Conservation (phyloP, 1,140 invertebrate species). For the Plutomurus gul region DNA sequence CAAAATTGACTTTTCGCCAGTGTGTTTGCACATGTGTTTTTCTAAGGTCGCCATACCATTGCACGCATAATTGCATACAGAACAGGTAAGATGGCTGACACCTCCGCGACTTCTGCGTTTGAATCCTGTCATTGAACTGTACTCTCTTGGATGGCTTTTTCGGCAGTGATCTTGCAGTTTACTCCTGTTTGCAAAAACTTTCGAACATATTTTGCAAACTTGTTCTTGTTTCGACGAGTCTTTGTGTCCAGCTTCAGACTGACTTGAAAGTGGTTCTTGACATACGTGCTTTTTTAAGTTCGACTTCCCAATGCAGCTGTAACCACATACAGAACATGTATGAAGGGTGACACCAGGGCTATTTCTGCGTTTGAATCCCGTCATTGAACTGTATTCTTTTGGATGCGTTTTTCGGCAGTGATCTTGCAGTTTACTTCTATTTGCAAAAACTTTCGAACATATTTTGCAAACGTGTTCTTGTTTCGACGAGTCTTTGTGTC, state of each 20-base stretch:
- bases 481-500: no score
- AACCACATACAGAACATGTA: no score
- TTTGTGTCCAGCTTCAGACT: no score
- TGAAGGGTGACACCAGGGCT: no score
- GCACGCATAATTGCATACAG: neutral
- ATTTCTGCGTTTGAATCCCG: no score
- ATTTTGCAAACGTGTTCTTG: neutral
- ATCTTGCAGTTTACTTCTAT: neutral
- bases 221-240: no score
- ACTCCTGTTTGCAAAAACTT: neutral
- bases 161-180: neutral
- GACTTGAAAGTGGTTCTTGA: no score
- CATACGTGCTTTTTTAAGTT: no score
- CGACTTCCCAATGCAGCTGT: no score
- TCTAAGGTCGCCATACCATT: neutral
- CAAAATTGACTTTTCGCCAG: neutral
- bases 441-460: neutral
- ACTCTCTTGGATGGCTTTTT: neutral
- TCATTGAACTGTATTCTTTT: no score
- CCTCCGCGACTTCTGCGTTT: neutral
- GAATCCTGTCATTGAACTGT: no score
- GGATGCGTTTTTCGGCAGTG: neutral
- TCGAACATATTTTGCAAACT: neutral
- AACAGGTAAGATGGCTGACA: neutral
- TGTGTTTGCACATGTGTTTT: neutral